Percentiles rank a stretch among this genome's conserved stretches.
phyloP scores from a whole-genome alignment of 2,797 vertebrate genomes.

The Mus caroli region DNA sequence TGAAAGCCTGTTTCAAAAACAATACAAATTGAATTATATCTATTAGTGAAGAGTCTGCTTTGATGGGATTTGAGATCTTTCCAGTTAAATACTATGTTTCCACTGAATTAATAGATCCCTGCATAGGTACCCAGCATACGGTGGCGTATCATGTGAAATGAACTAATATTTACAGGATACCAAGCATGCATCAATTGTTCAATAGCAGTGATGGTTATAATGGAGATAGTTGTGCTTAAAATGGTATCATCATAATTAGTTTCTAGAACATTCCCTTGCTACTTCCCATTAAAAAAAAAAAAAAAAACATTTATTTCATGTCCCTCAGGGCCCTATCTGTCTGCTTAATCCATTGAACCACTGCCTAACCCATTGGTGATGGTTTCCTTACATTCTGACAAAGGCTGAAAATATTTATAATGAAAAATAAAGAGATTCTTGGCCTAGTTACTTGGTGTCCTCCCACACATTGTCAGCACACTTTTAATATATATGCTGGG shows the following conservation, averaged over 20 bases:
- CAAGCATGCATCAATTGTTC: conserved; percentile 34
- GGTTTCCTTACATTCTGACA: conserved; percentile 44
- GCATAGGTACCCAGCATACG: background rate
- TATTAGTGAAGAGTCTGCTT: background rate
- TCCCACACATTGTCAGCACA: conserved; percentile 10
- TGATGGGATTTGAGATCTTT: conserved; percentile 40
- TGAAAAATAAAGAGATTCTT: conserved; percentile 54
- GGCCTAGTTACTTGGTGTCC: background rate
- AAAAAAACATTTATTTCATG: conserved; percentile 21
- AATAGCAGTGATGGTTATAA: background rate
- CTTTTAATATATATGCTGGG: background rate
- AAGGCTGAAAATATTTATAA: conserved; percentile 22
- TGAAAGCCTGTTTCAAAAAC: background rate
- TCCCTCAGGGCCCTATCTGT: conserved; percentile 18
- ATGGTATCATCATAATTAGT: conserved; percentile 52
- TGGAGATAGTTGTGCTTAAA: background rate
- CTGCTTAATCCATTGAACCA: conserved; percentile 26
- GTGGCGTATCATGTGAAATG: background rate
- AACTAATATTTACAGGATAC: conserved; percentile 28
- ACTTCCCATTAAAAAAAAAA: background rate
- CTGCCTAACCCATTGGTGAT: background rate
- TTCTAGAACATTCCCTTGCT: conserved; percentile 33
- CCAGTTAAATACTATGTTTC: conserved; percentile 35
- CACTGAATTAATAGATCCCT: conserved; percentile 30
- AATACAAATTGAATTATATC: background rate